phyloP scores from a whole-genome alignment of 2,888 invertebrate species.

The Heteropelma amictum region DNA sequence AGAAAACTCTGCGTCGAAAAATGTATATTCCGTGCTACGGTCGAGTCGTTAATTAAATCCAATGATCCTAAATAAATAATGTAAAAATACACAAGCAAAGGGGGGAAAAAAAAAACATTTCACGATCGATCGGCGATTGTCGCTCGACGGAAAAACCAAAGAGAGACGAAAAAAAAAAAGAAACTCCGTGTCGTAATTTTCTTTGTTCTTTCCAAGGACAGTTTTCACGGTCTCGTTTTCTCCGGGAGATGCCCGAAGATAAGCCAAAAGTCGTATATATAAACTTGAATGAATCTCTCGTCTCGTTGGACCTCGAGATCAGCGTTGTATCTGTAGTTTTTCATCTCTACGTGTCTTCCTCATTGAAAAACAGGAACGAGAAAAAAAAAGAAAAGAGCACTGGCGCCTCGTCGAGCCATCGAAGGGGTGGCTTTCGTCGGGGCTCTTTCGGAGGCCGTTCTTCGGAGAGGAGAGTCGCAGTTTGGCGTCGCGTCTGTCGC shows the following conservation, averaged over 20 bases:
- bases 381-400: constrained; percentile 16
- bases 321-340: constrained; percentile 23
- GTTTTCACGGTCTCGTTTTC: constrained; percentile 11
- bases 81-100: too few species aligned
- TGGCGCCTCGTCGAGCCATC: constrained; percentile 2
- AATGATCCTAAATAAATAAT: too few species aligned
- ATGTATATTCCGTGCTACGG: too few species aligned
- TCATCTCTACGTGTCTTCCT: constrained; percentile 10
- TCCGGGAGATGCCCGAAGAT: constrained; percentile 18
- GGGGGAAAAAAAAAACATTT: too few species aligned
- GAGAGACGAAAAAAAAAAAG: neutral
- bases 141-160: too few species aligned
- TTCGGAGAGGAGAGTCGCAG: too few species aligned
- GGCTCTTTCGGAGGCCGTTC: neutral
- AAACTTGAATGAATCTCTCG: constrained; percentile 6
- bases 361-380: constrained; percentile 18
- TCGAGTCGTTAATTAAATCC: too few species aligned
- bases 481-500: constrained; percentile 17
- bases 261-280: constrained; percentile 22
- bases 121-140: too few species aligned
- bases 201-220: neutral
- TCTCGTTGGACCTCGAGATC: constrained; percentile 11
- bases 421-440: constrained; percentile 24
- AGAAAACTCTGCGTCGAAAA: neutral
- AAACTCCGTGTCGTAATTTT: neutral